A percentile compares a stretch with the other conserved stretches of the same genome.
Evolutionary conservation across 2,113 vertebrate genomes (phyloP).

Genomic region (Empidonax traillii): DNA sequence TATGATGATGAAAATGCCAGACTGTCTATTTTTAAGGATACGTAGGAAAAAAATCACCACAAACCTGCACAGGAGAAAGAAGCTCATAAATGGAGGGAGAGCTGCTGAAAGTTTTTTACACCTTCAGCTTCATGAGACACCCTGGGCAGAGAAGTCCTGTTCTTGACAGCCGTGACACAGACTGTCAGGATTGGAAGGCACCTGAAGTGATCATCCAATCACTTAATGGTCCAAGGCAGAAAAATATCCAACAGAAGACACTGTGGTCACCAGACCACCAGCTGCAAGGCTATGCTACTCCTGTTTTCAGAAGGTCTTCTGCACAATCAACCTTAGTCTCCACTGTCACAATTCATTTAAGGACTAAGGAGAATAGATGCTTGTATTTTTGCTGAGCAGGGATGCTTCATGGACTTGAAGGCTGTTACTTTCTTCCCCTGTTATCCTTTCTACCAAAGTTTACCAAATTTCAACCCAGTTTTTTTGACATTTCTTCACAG

Average conservation of each 20-base stretch:
- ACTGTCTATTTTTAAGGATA: not conserved
- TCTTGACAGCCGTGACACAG: not conserved
- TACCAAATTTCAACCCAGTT: not conserved
- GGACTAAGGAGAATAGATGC: not conserved
- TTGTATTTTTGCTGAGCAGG: not conserved
- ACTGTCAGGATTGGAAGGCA: not conserved
- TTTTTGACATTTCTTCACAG: not conserved
- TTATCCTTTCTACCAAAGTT: not conserved
- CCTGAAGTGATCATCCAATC: not conserved
- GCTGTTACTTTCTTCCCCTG: not conserved
- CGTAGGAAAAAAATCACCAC: not conserved
- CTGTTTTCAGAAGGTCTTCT: not conserved
- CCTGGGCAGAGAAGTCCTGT: not conserved
- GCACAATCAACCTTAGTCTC: not conserved
- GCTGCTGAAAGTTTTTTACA: not conserved
- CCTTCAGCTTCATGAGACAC: not conserved
- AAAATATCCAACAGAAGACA: not conserved
- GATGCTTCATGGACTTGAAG: not conserved
- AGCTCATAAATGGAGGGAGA: not conserved
- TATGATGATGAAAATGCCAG: not conserved
- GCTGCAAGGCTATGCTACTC: not conserved
- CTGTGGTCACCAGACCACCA: not conserved
- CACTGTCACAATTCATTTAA: not conserved
- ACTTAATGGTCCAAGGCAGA: not conserved
- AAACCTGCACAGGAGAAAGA: not conserved